A percentile compares a stretch with the other conserved stretches of the same genome.
phyloP scores from a whole-genome alignment of 2,113 vertebrate genomes.

The Pygathrix nemaeus region DNA sequence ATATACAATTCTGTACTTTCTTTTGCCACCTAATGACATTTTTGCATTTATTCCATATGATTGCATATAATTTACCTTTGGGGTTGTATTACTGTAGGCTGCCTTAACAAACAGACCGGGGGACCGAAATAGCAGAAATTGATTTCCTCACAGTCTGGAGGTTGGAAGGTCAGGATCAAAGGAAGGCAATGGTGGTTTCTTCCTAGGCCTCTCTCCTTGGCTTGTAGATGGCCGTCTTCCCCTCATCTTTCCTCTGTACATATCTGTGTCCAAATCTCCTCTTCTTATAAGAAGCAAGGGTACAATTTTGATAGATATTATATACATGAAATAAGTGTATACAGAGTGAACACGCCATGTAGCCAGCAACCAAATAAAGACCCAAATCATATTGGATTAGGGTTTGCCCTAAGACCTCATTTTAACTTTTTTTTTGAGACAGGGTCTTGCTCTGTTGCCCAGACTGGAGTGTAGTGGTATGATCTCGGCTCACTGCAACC shows the following conservation, averaged over 20 bases:
- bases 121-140: not conserved
- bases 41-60: not conserved
- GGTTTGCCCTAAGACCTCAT: not conserved
- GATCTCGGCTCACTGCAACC: too few relatives aligned
- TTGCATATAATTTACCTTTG: not conserved
- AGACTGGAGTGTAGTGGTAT: too few relatives aligned
- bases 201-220: not conserved
- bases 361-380: not conserved
- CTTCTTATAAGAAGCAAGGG: not conserved
- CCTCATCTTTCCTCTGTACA: too few relatives aligned
- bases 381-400: not conserved
- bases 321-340: too few relatives aligned
- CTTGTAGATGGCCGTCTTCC: not conserved
- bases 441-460: too few relatives aligned
- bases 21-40: not conserved
- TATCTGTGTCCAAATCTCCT: not conserved
- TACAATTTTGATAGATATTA: too few relatives aligned
- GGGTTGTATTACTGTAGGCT: not conserved
- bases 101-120: not conserved
- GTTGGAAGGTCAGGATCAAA: not conserved
- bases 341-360: too few relatives aligned
- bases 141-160: not conserved
- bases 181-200: not conserved
- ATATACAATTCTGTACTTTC: not conserved
- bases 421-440: not conserved